phyloP scores from a whole-genome alignment of 2,113 vertebrate species.

The Pollimyrus isidori region DNA sequence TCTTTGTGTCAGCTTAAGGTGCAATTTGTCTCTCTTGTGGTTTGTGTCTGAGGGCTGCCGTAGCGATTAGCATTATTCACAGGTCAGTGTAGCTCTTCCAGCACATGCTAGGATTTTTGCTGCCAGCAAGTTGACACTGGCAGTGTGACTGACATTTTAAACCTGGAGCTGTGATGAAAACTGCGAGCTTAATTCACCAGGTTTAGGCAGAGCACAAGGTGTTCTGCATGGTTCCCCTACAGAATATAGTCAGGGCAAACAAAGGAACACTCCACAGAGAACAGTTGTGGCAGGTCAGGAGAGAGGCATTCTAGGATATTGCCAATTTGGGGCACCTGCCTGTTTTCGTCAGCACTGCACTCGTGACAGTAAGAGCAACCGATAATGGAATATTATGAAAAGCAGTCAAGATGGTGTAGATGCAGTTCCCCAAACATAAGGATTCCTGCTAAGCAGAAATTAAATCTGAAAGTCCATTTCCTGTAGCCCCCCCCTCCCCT shows the following conservation, averaged over 20 bases:
- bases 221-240: not conserved
- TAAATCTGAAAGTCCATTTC: not conserved
- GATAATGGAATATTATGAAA: not conserved
- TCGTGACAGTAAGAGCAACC: not conserved
- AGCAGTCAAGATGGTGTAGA: not conserved
- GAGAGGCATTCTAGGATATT: not conserved
- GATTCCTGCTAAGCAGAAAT: not conserved
- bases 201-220: not conserved
- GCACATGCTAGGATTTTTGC: not conserved
- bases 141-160: not conserved
- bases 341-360: not conserved
- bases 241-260: not conserved
- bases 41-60: not conserved
- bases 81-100: not conserved
- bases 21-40: not conserved
- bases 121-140: not conserved
- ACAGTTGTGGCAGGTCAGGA: not conserved
- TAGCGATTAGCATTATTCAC: not conserved
- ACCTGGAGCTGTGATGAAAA: not conserved
- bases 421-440: not conserved
- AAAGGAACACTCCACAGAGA: not conserved
- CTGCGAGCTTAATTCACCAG: not conserved
- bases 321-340: not conserved
- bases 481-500: too few relatives aligned
- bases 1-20: not conserved